Evolutionary conservation across 1,140 invertebrate genomes (phyloP).

Genomic region (Nasonia longicornis): DNA sequence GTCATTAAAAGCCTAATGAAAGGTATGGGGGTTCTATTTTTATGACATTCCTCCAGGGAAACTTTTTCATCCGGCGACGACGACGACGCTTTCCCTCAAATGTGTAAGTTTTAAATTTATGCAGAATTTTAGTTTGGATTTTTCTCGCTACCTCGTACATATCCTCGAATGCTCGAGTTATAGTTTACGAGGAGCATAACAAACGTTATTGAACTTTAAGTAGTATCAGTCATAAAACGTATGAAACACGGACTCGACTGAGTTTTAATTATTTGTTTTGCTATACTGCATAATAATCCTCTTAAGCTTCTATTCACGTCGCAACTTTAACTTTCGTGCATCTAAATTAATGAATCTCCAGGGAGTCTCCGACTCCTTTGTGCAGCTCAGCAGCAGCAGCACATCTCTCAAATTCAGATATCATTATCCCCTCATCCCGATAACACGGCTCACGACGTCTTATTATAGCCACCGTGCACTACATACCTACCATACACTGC

Average conservation of each 20-base stretch:
- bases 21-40: constrained; percentile 18
- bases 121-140: not conserved
- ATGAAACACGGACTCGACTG: not conserved
- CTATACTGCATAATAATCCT: no score
- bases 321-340: no score
- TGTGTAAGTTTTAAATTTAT: not conserved
- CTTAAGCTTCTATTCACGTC: no score
- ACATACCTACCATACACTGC: not conserved
- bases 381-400: no score
- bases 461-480: not conserved
- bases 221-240: not conserved
- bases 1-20: constrained; percentile 33
- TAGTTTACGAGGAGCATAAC: not conserved
- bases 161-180: not conserved
- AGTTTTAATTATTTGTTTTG: not conserved
- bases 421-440: no score
- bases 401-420: no score
- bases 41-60: constrained; percentile 14
- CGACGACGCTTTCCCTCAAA: not conserved
- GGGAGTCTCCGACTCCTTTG: no score
- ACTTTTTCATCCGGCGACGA: not conserved
- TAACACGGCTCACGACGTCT: no score
- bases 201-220: not conserved
- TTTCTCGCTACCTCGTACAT: not conserved
- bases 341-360: no score